Conservation (phyloP, 1,140 invertebrate species). For the Bombus affinis region DNA sequence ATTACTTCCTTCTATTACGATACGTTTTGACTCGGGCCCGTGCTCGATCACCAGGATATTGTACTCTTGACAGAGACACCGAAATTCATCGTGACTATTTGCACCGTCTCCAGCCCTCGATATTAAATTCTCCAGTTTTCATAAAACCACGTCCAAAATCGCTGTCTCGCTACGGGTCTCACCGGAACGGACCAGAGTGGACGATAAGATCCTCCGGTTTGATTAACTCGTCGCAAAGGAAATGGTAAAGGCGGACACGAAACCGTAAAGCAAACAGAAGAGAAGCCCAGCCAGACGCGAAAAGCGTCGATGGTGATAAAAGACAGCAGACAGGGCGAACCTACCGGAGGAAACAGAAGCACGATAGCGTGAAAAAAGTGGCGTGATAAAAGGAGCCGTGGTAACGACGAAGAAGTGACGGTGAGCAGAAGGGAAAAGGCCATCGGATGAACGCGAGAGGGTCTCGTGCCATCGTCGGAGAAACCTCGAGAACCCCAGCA, state of each 20-base stretch:
- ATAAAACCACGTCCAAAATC: neutral
- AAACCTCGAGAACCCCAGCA: slow-evolving; percentile 42
- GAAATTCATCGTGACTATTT: neutral
- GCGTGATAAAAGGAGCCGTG: slow-evolving; percentile 33
- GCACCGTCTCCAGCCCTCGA: no score
- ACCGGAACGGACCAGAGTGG: neutral
- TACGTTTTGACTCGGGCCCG: no score
- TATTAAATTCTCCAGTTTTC: neutral
- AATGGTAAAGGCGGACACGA: slow-evolving; percentile 34
- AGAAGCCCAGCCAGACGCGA: slow-evolving; percentile 21
- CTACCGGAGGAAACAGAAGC: slow-evolving; percentile 18
- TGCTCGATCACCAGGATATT: neutral
- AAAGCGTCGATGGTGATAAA: slow-evolving; percentile 63
- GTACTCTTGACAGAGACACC: neutral
- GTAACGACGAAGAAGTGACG: slow-evolving; percentile 28
- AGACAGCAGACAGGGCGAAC: slow-evolving; percentile 32
- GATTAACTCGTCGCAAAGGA: slow-evolving; percentile 67
- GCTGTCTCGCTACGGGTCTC: no score
- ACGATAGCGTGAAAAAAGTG: slow-evolving; percentile 40
- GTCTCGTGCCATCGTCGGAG: neutral
- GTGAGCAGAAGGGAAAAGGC: slow-evolving; percentile 14
- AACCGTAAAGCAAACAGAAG: neutral
- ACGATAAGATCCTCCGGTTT: slow-evolving; percentile 71
- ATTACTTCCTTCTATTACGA: neutral
- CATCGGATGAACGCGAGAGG: neutral